Evolutionary conservation across 2,888 invertebrate species (phyloP).

Genomic region (Troides aeacus): DNA sequence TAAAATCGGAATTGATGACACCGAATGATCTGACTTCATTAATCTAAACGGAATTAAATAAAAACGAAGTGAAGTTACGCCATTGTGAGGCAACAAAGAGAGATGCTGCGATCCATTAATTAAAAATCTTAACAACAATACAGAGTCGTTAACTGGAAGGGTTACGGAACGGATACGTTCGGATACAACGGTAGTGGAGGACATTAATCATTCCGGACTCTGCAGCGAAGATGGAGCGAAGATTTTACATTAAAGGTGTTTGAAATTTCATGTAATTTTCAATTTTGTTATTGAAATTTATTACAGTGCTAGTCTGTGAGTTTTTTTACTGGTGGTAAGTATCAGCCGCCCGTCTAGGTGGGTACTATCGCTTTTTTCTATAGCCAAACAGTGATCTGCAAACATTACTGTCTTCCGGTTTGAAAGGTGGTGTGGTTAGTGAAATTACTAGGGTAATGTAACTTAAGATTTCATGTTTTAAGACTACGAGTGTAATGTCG

Average conservation of each 20-base stretch:
- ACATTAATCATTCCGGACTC: conserved; percentile 35
- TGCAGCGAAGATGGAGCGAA: conserved; percentile 23
- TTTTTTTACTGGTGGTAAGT: too few relatives aligned
- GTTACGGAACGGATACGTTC: conserved; percentile 36
- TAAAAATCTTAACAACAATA: conserved; percentile 46
- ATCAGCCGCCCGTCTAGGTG: too few relatives aligned
- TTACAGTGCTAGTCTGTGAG: too few relatives aligned
- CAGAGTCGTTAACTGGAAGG: conserved; percentile 40
- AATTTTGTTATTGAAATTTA: neutral
- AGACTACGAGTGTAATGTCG: too few relatives aligned
- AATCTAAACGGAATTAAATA: conserved; percentile 30
- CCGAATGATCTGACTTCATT: conserved; percentile 20
- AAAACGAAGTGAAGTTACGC: conserved; percentile 36
- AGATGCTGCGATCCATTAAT: conserved; percentile 45
- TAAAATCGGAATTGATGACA: too few relatives aligned
- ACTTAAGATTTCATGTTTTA: too few relatives aligned
- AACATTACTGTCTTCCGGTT: too few relatives aligned
- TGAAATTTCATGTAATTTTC: conserved; percentile 3
- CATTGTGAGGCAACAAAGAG: conserved; percentile 41
- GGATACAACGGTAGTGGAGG: conserved; percentile 32
- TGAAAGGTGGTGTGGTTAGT: too few relatives aligned
- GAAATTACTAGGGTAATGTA: too few relatives aligned
- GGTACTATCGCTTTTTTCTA: too few relatives aligned
- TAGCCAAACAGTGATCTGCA: too few relatives aligned
- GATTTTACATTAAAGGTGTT: conserved; percentile 29